Conservation (phyloP, 2,888 invertebrate species). For the Lasius platythorax region DNA sequence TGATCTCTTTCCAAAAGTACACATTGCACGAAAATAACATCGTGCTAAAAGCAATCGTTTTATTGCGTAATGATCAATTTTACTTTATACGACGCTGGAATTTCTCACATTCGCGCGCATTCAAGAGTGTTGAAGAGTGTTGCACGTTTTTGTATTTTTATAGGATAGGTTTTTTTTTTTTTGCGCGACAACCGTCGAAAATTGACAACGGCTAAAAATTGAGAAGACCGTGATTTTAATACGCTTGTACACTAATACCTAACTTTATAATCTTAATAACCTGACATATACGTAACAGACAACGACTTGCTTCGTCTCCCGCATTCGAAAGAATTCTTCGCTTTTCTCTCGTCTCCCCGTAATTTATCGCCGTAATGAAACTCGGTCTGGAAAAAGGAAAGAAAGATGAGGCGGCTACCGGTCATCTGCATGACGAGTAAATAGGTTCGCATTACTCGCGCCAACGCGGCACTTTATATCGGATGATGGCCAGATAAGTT, state of each 20-base stretch:
- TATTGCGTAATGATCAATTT: constrained; percentile 3
- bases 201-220: not conserved
- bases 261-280: too few species aligned
- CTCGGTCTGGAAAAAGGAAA: constrained; percentile 65
- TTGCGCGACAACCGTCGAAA: not conserved
- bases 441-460: constrained; percentile 80
- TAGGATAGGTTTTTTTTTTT: not conserved
- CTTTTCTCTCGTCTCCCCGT: constrained; percentile 38
- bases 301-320: constrained; percentile 41
- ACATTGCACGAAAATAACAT: not conserved
- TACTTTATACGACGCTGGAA: not conserved
- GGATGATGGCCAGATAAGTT: constrained; percentile 76
- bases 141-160: not conserved
- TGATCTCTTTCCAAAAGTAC: not conserved
- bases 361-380: constrained; percentile 77
- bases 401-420: constrained; percentile 76
- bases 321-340: constrained; percentile 53
- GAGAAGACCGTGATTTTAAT: constrained; percentile 2
- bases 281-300: not conserved
- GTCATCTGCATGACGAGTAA: constrained; percentile 82
- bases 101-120: not conserved
- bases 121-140: not conserved
- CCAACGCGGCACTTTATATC: constrained; percentile 79
- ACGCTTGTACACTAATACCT: not conserved
- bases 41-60: not conserved